These are phyloP conservation scores for Dorcus parallelipipedus DNA, from an alignment of 2,888 invertebrate genomes.

Conservation along the genomic window DNA sequence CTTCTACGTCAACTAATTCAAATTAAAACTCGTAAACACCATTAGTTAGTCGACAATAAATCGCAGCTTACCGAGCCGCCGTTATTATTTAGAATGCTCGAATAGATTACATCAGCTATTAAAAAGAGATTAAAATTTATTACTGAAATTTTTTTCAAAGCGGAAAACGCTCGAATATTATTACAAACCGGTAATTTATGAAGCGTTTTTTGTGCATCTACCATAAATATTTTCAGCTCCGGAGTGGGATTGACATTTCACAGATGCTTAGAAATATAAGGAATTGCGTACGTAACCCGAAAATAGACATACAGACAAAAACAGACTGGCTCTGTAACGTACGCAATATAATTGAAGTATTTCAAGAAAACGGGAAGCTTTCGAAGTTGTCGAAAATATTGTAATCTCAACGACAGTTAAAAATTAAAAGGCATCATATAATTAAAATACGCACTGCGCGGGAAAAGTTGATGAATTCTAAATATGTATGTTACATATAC, in stretches of 20 bases:
- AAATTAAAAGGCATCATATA: constrained; percentile 6
- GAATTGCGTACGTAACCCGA: constrained; percentile 10
- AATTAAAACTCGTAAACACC: no score
- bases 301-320: neutral
- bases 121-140: neutral
- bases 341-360: no score
- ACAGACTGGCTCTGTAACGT: neutral
- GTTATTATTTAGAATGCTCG: no score
- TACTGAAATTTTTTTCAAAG: constrained; percentile 14
- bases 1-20: no score
- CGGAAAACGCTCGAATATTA: constrained; percentile 6
- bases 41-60: no score
- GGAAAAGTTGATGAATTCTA: no score
- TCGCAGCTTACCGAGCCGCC: no score
- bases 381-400: no score
- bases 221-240: constrained; percentile 14
- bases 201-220: constrained; percentile 5
- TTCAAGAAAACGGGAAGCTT: no score
- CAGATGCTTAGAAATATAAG: constrained; percentile 19
- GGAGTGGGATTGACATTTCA: constrained; percentile 15
- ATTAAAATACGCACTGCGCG: no score
- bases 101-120: no score
- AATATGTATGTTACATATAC: no score
- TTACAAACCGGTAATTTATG: constrained; percentile 9
- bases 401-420: neutral